Conservation (phyloP, 2,888 invertebrate species). For the Lepidonotus clava region DNA sequence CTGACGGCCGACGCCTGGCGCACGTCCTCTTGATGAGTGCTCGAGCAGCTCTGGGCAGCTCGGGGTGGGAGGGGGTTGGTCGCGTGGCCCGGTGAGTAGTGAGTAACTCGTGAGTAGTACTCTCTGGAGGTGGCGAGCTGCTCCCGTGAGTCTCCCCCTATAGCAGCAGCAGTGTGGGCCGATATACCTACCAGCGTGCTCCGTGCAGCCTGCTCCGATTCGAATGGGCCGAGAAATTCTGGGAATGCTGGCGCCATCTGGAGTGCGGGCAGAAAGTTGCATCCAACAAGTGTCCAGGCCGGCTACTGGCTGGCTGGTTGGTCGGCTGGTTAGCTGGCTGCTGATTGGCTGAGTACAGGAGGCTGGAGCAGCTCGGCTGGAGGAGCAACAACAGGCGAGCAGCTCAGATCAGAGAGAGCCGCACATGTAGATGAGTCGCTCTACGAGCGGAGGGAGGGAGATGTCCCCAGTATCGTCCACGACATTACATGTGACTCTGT, state of each 20-base stretch:
- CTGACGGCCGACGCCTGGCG: neutral
- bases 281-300: slow-evolving; percentile 40
- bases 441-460: slow-evolving; percentile 1
- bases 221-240: slow-evolving; percentile 1
- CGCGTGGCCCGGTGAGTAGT: neutral
- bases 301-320: neutral
- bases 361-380: neutral
- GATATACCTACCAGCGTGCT: too few relatives aligned
- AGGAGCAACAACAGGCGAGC: neutral
- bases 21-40: neutral
- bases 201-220: neutral
- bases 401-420: neutral
- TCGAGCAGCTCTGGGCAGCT: neutral
- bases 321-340: neutral
- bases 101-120: neutral
- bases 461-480: neutral
- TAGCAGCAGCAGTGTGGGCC: too few relatives aligned
- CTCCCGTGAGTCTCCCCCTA: too few relatives aligned
- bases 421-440: neutral
- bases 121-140: too few relatives aligned
- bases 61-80: neutral
- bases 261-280: neutral
- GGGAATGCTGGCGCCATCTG: slow-evolving; percentile 36
- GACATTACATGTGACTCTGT: too few relatives aligned
- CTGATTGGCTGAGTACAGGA: slow-evolving; percentile 5